These are phyloP conservation scores for Ormyrus labotus DNA, from an alignment of 2,888 invertebrate genomes.

Conservation along the genomic window DNA sequence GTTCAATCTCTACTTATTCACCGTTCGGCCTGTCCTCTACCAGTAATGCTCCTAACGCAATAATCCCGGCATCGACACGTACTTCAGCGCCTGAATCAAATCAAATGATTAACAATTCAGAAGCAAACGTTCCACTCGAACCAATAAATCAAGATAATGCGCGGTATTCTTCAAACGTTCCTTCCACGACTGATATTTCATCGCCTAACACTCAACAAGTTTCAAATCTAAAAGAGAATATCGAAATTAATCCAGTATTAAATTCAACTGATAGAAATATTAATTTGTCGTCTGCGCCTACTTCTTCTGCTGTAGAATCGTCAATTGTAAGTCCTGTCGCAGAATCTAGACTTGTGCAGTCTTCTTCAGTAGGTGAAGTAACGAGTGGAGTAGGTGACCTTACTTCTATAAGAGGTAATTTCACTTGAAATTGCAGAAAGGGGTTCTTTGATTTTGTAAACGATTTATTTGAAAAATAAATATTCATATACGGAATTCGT, in stretches of 20 bases:
- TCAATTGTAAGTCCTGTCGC: background rate
- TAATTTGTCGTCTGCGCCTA: background rate
- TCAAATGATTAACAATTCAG: background rate
- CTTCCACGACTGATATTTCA: background rate
- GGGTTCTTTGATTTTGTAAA: too few relatives aligned
- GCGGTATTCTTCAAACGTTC: too few relatives aligned
- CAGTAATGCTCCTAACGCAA: background rate
- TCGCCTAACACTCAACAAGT: background rate
- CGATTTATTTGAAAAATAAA: too few relatives aligned
- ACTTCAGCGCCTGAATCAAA: background rate
- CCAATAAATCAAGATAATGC: too few relatives aligned
- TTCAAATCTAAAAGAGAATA: background rate
- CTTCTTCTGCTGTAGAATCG: background rate
- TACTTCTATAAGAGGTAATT: background rate
- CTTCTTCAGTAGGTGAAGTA: background rate
- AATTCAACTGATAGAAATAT: background rate
- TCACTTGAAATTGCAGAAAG: too few relatives aligned
- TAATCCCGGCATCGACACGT: background rate
- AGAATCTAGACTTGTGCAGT: background rate
- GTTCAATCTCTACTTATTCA: background rate
- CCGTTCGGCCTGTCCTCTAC: background rate
- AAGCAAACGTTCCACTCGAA: too few relatives aligned
- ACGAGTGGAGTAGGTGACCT: background rate
- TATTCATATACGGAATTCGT: too few relatives aligned
- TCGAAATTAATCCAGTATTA: background rate